A percentile compares a stretch with the other conserved stretches of the same genome.
Evolutionary conservation across 2,113 vertebrate genomes (phyloP).

Genomic region (Sinocyclocheilus anophthalmus): DNA sequence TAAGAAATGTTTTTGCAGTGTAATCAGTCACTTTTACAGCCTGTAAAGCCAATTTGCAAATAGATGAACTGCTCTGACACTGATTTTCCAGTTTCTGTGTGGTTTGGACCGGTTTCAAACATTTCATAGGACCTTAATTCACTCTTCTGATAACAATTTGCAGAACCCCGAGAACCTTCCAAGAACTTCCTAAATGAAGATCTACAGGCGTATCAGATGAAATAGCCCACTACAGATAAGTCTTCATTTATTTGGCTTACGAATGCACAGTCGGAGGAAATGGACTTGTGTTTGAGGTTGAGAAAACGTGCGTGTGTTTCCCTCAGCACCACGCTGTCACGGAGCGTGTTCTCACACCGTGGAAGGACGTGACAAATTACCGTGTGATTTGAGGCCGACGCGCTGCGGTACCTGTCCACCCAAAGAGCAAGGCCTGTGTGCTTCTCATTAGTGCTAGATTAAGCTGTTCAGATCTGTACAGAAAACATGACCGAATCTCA

Average conservation of each 20-base stretch:
- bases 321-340: conserved; percentile 28
- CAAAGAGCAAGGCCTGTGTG: conserved; percentile 54
- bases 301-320: conserved; percentile 52
- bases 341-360: not conserved
- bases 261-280: conserved; percentile 33
- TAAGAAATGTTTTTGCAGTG: no score
- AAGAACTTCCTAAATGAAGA: not conserved
- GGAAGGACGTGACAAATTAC: conserved; percentile 49
- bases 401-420: conserved; percentile 31
- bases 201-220: not conserved
- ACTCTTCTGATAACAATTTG: conserved; percentile 24
- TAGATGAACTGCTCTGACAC: not conserved
- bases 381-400: conserved; percentile 36
- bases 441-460: conserved; percentile 72
- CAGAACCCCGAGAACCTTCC: conserved; percentile 11
- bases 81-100: not conserved
- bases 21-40: not conserved
- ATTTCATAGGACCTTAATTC: not conserved
- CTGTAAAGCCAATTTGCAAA: not conserved
- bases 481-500: conserved; percentile 62
- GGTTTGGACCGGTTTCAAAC: conserved; percentile 8
- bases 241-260: not conserved
- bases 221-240: not conserved
- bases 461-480: conserved; percentile 67
- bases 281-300: conserved; percentile 1